Evolutionary conservation across 2,888 invertebrate genomes (phyloP), one percentile per base, ranked within the genome.

Genomic region (Exephanes ischioxanthus): DNA sequence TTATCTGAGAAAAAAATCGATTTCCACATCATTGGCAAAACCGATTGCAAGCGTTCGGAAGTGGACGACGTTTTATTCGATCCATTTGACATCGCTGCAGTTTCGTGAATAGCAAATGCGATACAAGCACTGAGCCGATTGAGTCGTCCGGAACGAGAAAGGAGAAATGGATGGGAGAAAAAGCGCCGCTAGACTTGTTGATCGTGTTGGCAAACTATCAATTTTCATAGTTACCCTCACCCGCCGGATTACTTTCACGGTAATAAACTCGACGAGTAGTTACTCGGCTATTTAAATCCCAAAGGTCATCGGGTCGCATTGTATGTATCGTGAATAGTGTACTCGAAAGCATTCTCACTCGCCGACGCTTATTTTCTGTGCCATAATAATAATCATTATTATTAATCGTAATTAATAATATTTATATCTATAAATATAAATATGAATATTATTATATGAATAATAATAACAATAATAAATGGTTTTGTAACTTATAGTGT

Each of bases 241-340:
- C 19, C 33, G 41, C 51, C 16, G 16, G 19, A 71, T 66, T 26
- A 68, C 76, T 76, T 63, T 76, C 45, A 82, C 70, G 53, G 76
- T 63, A 76, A 82, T 82, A 82, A 76, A 81, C 58, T 68, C 45
- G 68, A 41, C n/a, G 55, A 55, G n/a, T 73, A 45, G 55, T 51
- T 55, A 61, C 26, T 58, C 45, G 80, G 11, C 22, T 61, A 70
- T 81, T 81, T 70, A 55, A 76, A 58, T 9, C 33, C 1, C 58
- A 53, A 26, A 22, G 33, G 22, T 48, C 48, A 48, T 78, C 68
- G 68, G 70, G n/a, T 70, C 68, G 48, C 70, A 70, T 61, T 37
- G 37, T n/a, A 37, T 33, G 37, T 30, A n/a, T 67, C 37, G 37
- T 3, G 41, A 71, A 30, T 26, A 66, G 22, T 22, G 1, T 41